Base-by-base conservation (phyloP, 2,888 invertebrate genomes). In the Parascotia fuliginaria region DNA sequence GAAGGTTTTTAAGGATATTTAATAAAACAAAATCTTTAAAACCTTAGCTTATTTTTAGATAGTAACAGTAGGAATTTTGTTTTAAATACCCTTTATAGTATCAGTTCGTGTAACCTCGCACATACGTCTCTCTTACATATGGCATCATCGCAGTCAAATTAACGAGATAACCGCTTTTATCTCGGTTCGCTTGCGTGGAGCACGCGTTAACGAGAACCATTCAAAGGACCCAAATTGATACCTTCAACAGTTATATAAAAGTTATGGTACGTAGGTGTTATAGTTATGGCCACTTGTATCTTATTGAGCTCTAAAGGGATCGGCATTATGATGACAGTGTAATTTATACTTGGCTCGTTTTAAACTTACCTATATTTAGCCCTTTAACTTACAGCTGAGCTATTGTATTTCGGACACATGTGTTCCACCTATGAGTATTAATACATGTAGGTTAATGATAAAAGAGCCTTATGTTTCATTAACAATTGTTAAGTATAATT, bases 101-200 rank as follows among this genome's bases (percentile, higher is more conserved):
- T 7, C 7, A 1, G 15, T 5, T 22, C 3, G 32, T 19, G 16
- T 29, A 40, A 14, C 6, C 15, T n/a, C 3, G 19, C 33, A 46
- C n/a, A 15, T 14, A 32, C 32, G 9, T 7, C n/a, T 32, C 9
- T 6, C 33, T 12, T 59, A 48, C 65, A 60, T 60, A 53, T 65
- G 63, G 55, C 42, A 42, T 54, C 58, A 55, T 55, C 58, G 51
- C 28, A 65, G 62, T 60, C 51, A 65, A 73, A 77, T 76, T 76
- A 68, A 67, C 65, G 58, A 63, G 59, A 36, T 53, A 59, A 65
- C 49, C 59, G 64, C 73, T 70, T 78, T 80, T 73, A 76, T 77
- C 70, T 70, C 45, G 41, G 56, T 55, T 34, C 45, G 43, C 56
- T 72, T 63, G 65, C 62, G 66, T 70, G 69, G 59, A 63, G 28